Evolutionary conservation across 2,113 vertebrate species (phyloP).

Genomic region (Nothoprocta pentlandii): DNA sequence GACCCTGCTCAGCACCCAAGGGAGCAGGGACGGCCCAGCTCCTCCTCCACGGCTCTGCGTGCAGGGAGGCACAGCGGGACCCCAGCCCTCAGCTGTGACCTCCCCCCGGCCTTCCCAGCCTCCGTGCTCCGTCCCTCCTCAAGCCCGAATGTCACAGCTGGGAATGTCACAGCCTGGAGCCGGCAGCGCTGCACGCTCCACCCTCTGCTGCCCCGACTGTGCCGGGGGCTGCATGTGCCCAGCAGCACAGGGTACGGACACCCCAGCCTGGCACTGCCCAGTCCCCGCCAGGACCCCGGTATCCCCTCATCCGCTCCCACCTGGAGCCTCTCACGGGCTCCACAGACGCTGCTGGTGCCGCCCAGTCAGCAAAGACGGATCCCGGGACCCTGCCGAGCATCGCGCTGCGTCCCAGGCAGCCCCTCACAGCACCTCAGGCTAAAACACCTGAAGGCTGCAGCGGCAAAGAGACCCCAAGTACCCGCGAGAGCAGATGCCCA

Average conservation of each 20-base stretch:
- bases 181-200: slow-evolving; percentile 4
- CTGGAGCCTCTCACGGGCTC: accelerated
- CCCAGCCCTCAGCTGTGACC: accelerated
- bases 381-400: not conserved
- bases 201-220: not conserved
- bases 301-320: accelerated
- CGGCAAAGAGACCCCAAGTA: not conserved
- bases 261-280: not conserved
- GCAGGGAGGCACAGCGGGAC: not conserved
- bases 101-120: accelerated
- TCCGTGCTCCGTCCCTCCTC: not conserved
- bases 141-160: not conserved
- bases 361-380: not conserved
- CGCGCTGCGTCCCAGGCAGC: accelerated
- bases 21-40: not conserved
- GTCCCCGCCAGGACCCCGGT: accelerated
- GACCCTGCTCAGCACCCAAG: not conserved
- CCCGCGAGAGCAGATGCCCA: not conserved
- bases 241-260: not conserved
- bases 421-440: accelerated
- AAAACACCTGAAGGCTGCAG: accelerated
- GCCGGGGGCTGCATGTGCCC: not conserved
- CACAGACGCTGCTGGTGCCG: not conserved
- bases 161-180: not conserved
- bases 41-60: not conserved